Percentiles rank a stretch among this genome's conserved stretches.
Conservation (phyloP, 2,797 vertebrate species). For the Philypnodon macrostomus region DNA sequence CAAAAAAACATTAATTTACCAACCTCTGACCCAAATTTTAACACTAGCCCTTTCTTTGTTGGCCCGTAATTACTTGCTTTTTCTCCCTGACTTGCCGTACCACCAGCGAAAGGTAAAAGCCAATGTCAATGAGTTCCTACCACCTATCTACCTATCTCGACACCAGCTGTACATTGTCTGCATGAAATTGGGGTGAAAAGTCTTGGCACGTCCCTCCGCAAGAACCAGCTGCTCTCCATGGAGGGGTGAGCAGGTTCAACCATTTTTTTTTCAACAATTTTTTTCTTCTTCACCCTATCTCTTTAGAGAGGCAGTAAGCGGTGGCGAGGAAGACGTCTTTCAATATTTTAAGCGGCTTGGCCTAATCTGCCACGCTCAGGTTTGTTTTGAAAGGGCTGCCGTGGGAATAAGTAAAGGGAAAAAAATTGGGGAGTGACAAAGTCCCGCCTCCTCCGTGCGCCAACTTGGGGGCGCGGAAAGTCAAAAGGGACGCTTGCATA, state of each 20-base stretch:
- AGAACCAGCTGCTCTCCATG: conserved; percentile 34
- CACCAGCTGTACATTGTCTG: conserved; percentile 41
- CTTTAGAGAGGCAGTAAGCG: conserved; percentile 41
- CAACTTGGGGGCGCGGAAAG: conserved; percentile 8
- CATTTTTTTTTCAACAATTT: conserved; percentile 23
- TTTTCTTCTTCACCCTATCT: conserved; percentile 35
- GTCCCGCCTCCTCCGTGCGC: conserved; percentile 36
- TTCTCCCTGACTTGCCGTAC: conserved; percentile 4
- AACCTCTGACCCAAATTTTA: conserved; percentile 24
- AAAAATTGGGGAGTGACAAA: conserved; percentile 31
- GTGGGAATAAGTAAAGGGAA: conserved; percentile 34
- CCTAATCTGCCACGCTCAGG: conserved; percentile 69
- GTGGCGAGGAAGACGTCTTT: conserved; percentile 53
- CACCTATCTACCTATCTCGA: conserved; percentile 24
- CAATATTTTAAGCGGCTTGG: conserved; percentile 72
- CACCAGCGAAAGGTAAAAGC: conserved; percentile 26
- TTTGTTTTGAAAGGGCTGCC: conserved; percentile 65
- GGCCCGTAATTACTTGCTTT: conserved; percentile 20
- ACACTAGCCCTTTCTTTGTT: conserved; percentile 6
- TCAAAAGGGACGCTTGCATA: conserved; percentile 30
- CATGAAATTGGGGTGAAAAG: conserved; percentile 68
- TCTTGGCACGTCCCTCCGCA: conserved; percentile 34
- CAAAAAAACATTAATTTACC: conserved; percentile 31
- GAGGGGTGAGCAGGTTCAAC: conserved; percentile 67
- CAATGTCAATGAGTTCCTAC: conserved; percentile 48